Evolutionary conservation across 2,888 invertebrate species (phyloP).

Genomic region (Anodontia alba): DNA sequence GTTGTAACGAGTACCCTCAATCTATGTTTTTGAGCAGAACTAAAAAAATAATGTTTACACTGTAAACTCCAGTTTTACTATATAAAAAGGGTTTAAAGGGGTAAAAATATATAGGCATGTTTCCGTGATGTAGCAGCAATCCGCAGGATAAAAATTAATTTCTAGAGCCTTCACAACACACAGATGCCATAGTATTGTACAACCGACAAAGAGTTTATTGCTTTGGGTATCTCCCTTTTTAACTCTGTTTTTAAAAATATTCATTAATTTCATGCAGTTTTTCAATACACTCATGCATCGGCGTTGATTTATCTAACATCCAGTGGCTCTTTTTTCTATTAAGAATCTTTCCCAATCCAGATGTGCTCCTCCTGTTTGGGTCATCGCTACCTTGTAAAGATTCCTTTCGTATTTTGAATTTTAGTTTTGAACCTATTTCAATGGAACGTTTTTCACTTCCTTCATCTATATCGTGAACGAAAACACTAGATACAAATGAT

Average conservation of each 20-base stretch:
- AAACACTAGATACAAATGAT: not conserved
- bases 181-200: no score
- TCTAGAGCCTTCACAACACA: no score
- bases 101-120: no score
- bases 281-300: conserved; percentile 41
- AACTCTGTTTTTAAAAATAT: conserved; percentile 40
- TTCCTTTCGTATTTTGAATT: not conserved
- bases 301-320: not conserved
- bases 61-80: no score
- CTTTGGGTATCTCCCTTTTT: no score
- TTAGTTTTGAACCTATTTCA: not conserved
- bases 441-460: not conserved
- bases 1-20: no score
- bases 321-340: not conserved
- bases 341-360: not conserved
- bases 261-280: conserved; percentile 41
- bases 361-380: not conserved
- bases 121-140: no score
- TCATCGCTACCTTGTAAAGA: not conserved
- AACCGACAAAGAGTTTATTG: no score
- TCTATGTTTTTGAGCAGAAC: no score
- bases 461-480: not conserved
- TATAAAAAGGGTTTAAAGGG: no score
- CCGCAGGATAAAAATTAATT: no score
- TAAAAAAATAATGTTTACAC: no score